A percentile compares a stretch with the other conserved stretches of the same genome.
Evolutionary conservation across 1,140 invertebrate species (phyloP).

Genomic region (Ericerus pela): DNA sequence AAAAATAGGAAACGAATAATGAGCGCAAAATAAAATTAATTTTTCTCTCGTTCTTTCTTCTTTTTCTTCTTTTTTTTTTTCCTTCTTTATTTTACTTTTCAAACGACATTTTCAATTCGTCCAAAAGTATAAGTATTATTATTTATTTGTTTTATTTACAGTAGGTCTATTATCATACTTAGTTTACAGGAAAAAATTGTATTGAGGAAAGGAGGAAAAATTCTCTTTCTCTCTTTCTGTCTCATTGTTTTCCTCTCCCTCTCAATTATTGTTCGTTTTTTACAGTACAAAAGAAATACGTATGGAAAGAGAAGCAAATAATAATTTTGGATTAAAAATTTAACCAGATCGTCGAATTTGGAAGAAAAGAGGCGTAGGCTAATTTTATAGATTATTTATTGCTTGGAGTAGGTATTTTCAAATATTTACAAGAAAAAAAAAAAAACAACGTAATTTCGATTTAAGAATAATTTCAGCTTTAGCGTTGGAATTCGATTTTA

Average conservation of each 20-base stretch:
- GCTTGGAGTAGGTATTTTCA: not conserved
- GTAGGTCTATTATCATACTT: no score
- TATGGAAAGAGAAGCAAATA: no score
- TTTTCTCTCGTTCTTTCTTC: not conserved
- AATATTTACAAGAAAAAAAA: not conserved
- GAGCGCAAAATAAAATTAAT: conserved; percentile 9
- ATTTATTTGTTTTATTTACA: no score
- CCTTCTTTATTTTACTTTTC: not conserved
- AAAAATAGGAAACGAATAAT: conserved; percentile 4
- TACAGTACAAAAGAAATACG: no score
- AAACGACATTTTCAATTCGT: not conserved
- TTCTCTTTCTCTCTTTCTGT: not conserved
- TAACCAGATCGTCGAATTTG: not conserved
- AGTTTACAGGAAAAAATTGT: no score
- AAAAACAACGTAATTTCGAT: no score
- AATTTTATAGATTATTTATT: not conserved
- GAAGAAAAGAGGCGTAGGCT: no score
- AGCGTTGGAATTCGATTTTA: no score
- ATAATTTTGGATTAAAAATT: not conserved
- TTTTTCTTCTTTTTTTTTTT: not conserved
- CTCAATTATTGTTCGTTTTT: not conserved
- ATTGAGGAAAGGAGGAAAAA: no score
- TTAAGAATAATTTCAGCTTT: no score
- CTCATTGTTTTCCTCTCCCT: not conserved
- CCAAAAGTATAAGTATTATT: no score